phyloP scores from a whole-genome alignment of 2,797 vertebrate species.

The Poeciliopsis presidionis region DNA sequence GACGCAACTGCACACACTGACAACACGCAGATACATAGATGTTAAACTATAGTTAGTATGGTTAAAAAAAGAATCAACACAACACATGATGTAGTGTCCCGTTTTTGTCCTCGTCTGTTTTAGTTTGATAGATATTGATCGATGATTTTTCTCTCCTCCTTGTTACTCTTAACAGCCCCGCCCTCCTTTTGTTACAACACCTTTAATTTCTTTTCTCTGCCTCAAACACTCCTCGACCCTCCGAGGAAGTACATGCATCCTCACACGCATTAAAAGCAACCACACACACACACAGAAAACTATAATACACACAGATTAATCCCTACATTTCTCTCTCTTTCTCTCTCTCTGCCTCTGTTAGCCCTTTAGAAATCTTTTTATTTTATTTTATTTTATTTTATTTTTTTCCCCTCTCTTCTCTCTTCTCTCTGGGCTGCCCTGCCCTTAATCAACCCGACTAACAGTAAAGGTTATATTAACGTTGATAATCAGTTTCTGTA shows the following conservation, averaged over 20 bases:
- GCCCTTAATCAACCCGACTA: conserved; percentile 78
- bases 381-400: conserved; percentile 45
- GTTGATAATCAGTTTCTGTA: conserved; percentile 84
- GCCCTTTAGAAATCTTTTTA: conserved; percentile 64
- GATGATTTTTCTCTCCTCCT: conserved; percentile 76
- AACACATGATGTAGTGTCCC: conserved; percentile 77
- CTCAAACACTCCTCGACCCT: conserved; percentile 20
- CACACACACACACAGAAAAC: conserved; percentile 18
- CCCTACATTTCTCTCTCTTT: background rate
- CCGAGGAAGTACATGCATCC: conserved; percentile 23
- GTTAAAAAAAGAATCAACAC: conserved; percentile 68
- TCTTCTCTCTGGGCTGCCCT: conserved; percentile 73
- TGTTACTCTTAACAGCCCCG: conserved; percentile 68
- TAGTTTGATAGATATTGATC: conserved; percentile 79
- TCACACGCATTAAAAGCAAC: conserved; percentile 13
- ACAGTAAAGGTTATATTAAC: conserved; percentile 85
- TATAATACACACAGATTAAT: conserved; percentile 45
- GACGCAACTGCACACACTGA: background rate
- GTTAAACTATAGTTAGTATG: conserved; percentile 79
- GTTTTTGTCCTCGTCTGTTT: conserved; percentile 79
- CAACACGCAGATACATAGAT: conserved; percentile 62
- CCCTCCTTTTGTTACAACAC: conserved; percentile 47
- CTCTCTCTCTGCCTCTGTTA: conserved; percentile 57
- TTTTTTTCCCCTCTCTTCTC: conserved; percentile 56
- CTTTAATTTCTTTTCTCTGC: conserved; percentile 30